Evolutionary conservation across 1,140 invertebrate genomes (phyloP).

Genomic region (Drosophila littoralis): DNA sequence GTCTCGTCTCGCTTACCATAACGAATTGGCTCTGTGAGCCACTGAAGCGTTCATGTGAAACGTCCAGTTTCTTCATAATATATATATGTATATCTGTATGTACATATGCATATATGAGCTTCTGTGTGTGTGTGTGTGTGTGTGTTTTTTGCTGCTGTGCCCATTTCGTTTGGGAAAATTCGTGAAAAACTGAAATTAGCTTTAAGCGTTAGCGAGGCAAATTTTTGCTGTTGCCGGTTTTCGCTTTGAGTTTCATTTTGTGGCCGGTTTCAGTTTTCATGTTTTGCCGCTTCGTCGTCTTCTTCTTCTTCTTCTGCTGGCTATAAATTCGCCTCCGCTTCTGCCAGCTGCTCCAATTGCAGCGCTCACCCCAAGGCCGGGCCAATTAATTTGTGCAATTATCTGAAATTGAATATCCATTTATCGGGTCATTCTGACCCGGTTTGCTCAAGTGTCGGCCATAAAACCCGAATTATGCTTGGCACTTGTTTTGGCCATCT

Average conservation of each 20-base stretch:
- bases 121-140: conserved; percentile 26
- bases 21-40: conserved; percentile 57
- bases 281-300: conserved; percentile 2
- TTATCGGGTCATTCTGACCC: conserved; percentile 54
- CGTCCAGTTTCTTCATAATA: conserved; percentile 75
- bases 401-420: conserved; percentile 76
- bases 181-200: conserved; percentile 79
- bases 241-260: conserved; percentile 46
- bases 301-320: conserved; percentile 1
- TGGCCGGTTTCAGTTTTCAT: conserved; percentile 64
- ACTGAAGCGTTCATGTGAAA: conserved; percentile 82
- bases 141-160: conserved; percentile 42
- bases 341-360: conserved; percentile 59
- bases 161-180: conserved; percentile 78
- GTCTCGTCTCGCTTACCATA: conserved; percentile 48
- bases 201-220: conserved; percentile 49
- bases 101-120: conserved; percentile 19
- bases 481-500: background rate
- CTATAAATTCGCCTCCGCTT: conserved; percentile 21
- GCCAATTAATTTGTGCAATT: conserved; percentile 76
- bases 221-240: conserved; percentile 56
- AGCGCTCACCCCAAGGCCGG: conserved; percentile 59
- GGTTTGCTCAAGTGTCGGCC: conserved; percentile 34
- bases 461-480: background rate
- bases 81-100: conserved; percentile 20